Conservation (phyloP, 2,797 vertebrate species). For the Botia kubotai region DNA sequence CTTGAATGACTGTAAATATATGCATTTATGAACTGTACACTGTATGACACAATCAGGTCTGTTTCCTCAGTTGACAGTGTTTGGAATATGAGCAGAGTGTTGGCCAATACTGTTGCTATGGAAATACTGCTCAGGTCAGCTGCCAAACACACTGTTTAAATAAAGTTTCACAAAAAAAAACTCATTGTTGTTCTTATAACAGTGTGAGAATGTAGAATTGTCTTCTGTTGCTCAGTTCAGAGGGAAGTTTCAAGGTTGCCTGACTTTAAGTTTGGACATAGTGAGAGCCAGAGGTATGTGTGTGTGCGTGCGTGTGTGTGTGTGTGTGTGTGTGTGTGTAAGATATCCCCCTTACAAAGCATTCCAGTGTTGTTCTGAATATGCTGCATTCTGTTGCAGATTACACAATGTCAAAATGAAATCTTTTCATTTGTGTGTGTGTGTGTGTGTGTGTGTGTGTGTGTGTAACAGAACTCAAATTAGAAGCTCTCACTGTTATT, state of each 20-base stretch:
- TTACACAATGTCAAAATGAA: conserved; percentile 59
- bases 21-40: neutral
- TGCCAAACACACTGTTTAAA: conserved; percentile 2
- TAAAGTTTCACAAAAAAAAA: conserved; percentile 22
- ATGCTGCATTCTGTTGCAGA: conserved; percentile 49
- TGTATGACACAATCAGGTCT: conserved; percentile 6
- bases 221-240: neutral
- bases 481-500: conserved; percentile 55
- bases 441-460: conserved; percentile 23
- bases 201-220: neutral
- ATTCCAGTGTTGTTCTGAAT: conserved; percentile 68
- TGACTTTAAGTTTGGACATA: conserved; percentile 17
- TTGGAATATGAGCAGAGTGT: conserved; percentile 15
- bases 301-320: neutral
- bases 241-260: conserved; percentile 33
- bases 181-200: neutral
- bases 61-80: conserved; percentile 7
- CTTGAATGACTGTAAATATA: neutral
- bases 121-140: conserved; percentile 56
- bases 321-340: conserved; percentile 35
- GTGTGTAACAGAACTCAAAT: conserved; percentile 41
- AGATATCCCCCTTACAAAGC: conserved; percentile 69
- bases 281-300: neutral
- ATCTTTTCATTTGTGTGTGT: conserved; percentile 54
- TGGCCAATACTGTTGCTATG: conserved; percentile 61